A percentile compares a stretch with the other conserved stretches of the same genome.
phyloP scores from a whole-genome alignment of 2,888 invertebrate species.

The Eristalinus sepulchralis region DNA sequence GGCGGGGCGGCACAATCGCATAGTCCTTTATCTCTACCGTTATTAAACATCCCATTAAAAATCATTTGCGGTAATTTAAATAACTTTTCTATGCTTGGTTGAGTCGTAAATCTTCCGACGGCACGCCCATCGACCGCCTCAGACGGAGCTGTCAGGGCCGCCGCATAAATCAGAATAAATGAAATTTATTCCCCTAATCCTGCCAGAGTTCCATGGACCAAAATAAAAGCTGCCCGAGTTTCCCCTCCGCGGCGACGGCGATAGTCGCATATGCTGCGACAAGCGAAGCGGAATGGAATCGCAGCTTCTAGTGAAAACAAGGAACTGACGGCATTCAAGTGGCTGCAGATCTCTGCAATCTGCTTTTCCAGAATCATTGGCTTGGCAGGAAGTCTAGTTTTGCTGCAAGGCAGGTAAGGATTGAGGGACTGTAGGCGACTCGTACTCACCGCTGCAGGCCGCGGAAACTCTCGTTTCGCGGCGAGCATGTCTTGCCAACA shows the following conservation, averaged over 20 bases:
- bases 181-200: conserved; percentile 52
- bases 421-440: background rate
- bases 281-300: background rate
- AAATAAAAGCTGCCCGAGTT: background rate
- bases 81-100: conserved; percentile 37
- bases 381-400: background rate
- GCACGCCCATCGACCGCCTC: background rate
- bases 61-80: conserved; percentile 45
- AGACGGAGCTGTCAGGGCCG: background rate
- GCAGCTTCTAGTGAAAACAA: background rate
- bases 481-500: conserved; percentile 13
- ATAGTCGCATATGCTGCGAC: background rate
- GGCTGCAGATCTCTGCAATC: background rate
- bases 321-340: background rate
- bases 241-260: background rate
- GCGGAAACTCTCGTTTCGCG: conserved; percentile 9
- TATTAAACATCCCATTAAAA: conserved; percentile 43
- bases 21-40: conserved; percentile 22
- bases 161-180: conserved; percentile 49
- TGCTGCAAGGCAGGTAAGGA: background rate
- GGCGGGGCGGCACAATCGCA: background rate
- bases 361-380: background rate
- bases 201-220: conserved; percentile 23
- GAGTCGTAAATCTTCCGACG: conserved; percentile 38
- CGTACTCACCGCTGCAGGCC: background rate